phyloP scores from a whole-genome alignment of 2,888 invertebrate species.

The Lacanobia oleracea region DNA sequence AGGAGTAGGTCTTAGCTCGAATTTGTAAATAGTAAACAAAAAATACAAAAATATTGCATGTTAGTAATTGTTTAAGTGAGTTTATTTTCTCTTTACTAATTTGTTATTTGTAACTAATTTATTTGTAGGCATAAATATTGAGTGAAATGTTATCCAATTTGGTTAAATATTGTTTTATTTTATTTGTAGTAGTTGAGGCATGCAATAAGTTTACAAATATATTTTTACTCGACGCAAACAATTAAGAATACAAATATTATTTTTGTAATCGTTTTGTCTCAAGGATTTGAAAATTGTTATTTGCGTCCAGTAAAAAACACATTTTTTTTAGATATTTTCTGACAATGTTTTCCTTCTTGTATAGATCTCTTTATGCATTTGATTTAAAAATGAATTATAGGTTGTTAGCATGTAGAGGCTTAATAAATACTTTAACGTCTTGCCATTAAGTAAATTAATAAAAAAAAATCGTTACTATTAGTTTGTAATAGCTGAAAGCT shows the following conservation, averaged over 20 bases:
- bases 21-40: constrained; percentile 64
- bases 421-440: constrained; percentile 51
- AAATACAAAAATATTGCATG: constrained; percentile 69
- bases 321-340: constrained; percentile 33
- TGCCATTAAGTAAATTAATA: constrained; percentile 58
- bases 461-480: constrained; percentile 59
- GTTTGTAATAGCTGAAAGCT: constrained; percentile 45
- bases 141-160: constrained; percentile 42
- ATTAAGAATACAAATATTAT: constrained; percentile 7
- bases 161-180: constrained; percentile 33
- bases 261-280: background rate
- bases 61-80: constrained; percentile 45
- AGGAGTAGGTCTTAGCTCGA: constrained; percentile 38
- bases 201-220: constrained; percentile 25
- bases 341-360: constrained; percentile 57
- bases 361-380: constrained; percentile 83
- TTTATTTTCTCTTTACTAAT: constrained; percentile 48
- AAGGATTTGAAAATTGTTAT: constrained; percentile 22
- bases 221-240: constrained; percentile 56
- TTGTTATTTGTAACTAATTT: constrained; percentile 47
- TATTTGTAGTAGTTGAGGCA: constrained; percentile 30
- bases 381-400: constrained; percentile 71
- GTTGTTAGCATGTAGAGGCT: constrained; percentile 54
- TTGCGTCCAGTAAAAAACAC: constrained; percentile 60
- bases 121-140: constrained; percentile 31